A percentile compares a stretch with the other conserved stretches of the same genome.
Evolutionary conservation across 2,113 vertebrate species (phyloP).

Genomic region (Salvelinus sp.): DNA sequence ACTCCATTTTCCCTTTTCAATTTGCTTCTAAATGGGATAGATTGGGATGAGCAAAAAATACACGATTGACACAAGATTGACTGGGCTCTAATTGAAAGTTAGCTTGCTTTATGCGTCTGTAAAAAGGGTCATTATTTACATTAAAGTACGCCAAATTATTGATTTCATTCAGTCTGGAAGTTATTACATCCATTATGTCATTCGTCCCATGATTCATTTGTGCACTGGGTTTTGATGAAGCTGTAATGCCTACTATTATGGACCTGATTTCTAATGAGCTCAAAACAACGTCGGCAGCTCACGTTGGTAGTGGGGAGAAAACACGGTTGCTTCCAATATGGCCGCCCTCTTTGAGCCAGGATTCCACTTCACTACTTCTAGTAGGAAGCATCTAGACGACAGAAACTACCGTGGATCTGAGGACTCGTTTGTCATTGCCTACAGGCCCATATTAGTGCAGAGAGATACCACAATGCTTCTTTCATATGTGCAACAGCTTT

Average conservation of each 20-base stretch:
- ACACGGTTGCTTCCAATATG: not conserved
- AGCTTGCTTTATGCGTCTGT: not conserved
- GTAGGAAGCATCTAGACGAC: not conserved
- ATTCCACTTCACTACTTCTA: slow-evolving; percentile 1
- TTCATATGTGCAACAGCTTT: not conserved
- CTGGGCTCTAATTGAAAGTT: not conserved
- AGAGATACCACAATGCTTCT: not conserved
- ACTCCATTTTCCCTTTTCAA: too few species aligned
- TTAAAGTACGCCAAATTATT: not conserved
- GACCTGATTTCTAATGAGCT: slow-evolving; percentile 18
- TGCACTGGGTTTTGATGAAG: not conserved
- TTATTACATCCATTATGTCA: not conserved
- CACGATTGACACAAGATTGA: too few species aligned
- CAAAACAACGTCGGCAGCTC: slow-evolving; percentile 4
- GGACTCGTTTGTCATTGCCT: not conserved
- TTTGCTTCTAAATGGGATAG: too few species aligned
- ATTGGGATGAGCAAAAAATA: too few species aligned
- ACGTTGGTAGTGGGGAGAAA: not conserved
- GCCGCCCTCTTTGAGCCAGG: not conserved
- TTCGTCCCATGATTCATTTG: slow-evolving; percentile 1
- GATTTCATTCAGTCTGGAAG: not conserved
- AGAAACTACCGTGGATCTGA: not conserved
- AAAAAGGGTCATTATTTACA: slow-evolving; percentile 3
- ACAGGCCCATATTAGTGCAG: too few species aligned
- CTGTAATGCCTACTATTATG: slow-evolving; percentile 16